Conservation (phyloP, 2,888 invertebrate species). For the Cephus pulcher region DNA sequence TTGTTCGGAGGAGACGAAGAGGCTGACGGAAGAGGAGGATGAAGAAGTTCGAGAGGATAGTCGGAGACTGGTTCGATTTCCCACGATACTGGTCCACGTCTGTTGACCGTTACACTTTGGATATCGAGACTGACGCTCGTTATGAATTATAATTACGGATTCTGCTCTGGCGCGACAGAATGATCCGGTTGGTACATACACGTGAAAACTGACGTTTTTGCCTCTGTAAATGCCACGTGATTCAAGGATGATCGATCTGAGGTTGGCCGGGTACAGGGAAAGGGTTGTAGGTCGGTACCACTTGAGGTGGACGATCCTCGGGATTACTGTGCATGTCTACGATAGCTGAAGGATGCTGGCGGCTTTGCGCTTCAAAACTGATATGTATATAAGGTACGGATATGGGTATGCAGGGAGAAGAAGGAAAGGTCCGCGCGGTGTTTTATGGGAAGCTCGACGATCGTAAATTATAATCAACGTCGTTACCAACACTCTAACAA, state of each 20-base stretch:
- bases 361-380: neutral
- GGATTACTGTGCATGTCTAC: neutral
- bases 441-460: conserved; percentile 45
- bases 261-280: neutral
- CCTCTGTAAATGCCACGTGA: neutral
- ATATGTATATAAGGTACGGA: neutral
- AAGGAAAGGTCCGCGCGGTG: conserved; percentile 30
- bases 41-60: neutral
- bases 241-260: too few relatives aligned
- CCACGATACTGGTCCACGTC: neutral
- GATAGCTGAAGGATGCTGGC: neutral
- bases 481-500: conserved; percentile 46
- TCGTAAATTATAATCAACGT: conserved; percentile 62
- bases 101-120: neutral
- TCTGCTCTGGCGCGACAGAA: neutral
- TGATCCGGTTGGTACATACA: neutral
- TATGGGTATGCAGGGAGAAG: conserved; percentile 11
- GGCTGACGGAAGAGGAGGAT: neutral
- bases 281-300: neutral
- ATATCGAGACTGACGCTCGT: neutral
- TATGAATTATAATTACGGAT: neutral
- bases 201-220: neutral
- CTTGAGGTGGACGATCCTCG: neutral
- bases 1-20: neutral
- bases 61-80: neutral